Evolutionary conservation across 2,113 vertebrate genomes (phyloP), one percentile per base, ranked within the genome.

Genomic region (Lota lota): DNA sequence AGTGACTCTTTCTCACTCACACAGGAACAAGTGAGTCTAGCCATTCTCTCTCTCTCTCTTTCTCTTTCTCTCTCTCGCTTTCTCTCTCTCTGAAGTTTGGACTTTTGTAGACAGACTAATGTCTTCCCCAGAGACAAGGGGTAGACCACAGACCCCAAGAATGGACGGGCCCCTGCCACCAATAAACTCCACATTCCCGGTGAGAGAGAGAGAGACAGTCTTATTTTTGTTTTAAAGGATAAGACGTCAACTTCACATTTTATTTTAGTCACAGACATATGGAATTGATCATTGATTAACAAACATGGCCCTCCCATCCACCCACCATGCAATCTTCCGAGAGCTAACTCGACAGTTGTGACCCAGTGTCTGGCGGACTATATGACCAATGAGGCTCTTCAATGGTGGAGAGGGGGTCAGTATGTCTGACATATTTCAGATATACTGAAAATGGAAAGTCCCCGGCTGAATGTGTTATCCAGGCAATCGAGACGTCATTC

Each of bases 41-140:
- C 40, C 73, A 58, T 67, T 33, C 61, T 66, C 63, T 54, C 36
- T 24, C 65, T 75, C 61, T 63, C 70, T 64, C 74, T 58, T 28
- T 50, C 64, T 64, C 54, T 61, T 66, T 58, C 40, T 47, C 40
- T 47, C 7, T 68, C 69, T 63, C 66, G 20, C 72, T 75, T 68
- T 68, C 51, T 64, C 67, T 66, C 70, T 66, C 70, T 86, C 78
- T 84, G 70, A 89, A 81, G 85, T 84, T 84, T 82, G 85, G 87
- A 82, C 85, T 83, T 84, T 77, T 78, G 75, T 28, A 79, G 78
- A 81, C 80, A 76, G 87, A 88, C 84, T 91, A 91, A 89, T 90
- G 88, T 72, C 64, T 89, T 89, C 87, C 86, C 87, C 88, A 89
- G 88, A 83, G 85, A 69, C 58, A 65, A 77, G 57, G 75, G 77